A percentile compares a stretch with the other conserved stretches of the same genome.
These are phyloP conservation scores for Cyaniris semiargus DNA, from an alignment of 2,888 invertebrate species.

Conservation along the genomic window DNA sequence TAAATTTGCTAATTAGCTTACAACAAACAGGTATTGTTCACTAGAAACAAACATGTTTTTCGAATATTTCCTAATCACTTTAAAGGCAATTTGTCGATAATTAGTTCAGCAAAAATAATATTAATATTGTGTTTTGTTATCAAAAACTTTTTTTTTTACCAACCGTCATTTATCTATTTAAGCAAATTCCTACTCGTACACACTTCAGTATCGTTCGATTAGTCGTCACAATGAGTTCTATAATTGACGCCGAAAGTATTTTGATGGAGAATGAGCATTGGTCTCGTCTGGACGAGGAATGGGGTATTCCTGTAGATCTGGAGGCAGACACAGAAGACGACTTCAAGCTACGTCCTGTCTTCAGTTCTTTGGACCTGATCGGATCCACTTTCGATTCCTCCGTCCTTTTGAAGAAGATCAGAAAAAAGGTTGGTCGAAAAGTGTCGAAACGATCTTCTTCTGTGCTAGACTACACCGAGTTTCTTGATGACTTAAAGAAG, in stretches of 20 bases:
- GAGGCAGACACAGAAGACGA: conserved; percentile 60
- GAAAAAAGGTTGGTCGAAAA: conserved; percentile 55
- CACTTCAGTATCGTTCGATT: conserved; percentile 35
- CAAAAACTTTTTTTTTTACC: neutral
- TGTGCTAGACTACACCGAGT: conserved; percentile 59
- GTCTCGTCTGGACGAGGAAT: conserved; percentile 64
- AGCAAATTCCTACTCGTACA: neutral
- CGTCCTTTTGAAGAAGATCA: conserved; percentile 60
- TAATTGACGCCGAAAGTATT: conserved; percentile 61
- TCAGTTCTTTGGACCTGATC: conserved; percentile 60
- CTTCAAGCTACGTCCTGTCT: conserved; percentile 50
- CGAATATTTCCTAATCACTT: neutral
- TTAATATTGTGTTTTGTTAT: neutral
- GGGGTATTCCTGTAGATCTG: conserved; percentile 66
- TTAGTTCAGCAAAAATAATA: neutral
- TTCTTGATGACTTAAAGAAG: conserved; percentile 55
- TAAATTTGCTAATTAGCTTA: neutral
- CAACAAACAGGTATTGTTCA: conserved; percentile 11
- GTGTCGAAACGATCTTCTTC: conserved; percentile 53
- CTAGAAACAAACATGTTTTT: neutral
- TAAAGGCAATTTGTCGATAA: neutral
- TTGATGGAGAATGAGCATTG: conserved; percentile 66
- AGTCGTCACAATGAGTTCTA: conserved; percentile 42
- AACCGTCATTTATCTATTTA: conserved; percentile 24
- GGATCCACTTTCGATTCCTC: conserved; percentile 68